Base-by-base conservation (phyloP, 2,113 vertebrate species). In the Osmerus eperlanus region DNA sequence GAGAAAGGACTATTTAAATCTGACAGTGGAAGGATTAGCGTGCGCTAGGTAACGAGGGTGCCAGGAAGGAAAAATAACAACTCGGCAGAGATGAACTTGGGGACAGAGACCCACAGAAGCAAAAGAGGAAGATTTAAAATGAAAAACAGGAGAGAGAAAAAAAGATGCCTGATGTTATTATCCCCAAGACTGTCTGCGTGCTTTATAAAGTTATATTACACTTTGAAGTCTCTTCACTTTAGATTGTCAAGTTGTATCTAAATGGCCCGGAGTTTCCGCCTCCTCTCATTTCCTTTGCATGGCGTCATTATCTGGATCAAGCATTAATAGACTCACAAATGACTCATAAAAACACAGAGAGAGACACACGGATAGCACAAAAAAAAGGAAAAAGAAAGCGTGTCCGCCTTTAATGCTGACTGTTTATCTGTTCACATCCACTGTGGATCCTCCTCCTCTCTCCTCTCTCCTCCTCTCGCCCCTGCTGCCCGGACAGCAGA, bases 11-110 rank as follows among this genome's bases (percentile, higher is more conserved):
- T 84, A 81, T 90, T 91, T 86, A 89, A 89, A 88, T 89, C 87
- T 88, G 89, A 88, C 87, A 89, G 89, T 91, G 75, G 77, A 86
- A 84, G 89, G 89, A 92, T 91, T 91, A 91, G 80, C 19, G 58
- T 51, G 64, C 32, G 64, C 81, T 82, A 86, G 80, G 83, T 87
- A 90, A 86, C 83, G 78, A 89, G 80, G 84, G 87, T 85, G 87
- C 86, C 83, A 84, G 85, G 83, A 90, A 79, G 78, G 80, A 81
- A 87, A 82, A 89, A 71, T 64, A 89, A 83, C 83, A 86, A 87
- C 81, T 78, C 65, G 52, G 64, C 41, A 28, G 83, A 90, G 90
- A 90, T 92, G 90, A 93, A 91, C 58, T 77, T 15, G 88, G 87
- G 91, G 91, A 89, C 90, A 91, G 68, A 32, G 62, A 64, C 7